These are phyloP conservation scores for Cataglyphis albicans DNA, from an alignment of 2,888 invertebrate species.

Conservation along the genomic window DNA sequence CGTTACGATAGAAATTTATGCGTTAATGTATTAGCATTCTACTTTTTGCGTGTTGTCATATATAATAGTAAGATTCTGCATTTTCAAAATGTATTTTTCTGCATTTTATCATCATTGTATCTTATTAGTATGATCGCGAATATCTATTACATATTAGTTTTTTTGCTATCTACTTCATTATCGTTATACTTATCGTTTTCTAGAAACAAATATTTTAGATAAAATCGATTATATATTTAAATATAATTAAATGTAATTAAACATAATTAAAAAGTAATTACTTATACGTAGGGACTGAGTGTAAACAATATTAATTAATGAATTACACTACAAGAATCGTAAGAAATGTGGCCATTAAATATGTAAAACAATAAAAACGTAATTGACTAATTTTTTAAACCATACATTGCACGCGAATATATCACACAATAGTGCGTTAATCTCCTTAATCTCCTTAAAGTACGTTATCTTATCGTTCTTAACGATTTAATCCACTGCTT, in stretches of 20 bases:
- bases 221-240: neutral
- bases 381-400: constrained; percentile 8
- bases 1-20: constrained; percentile 6
- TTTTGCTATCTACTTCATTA: neutral
- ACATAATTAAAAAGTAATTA: neutral
- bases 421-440: constrained; percentile 28
- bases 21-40: neutral
- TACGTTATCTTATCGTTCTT: constrained; percentile 68
- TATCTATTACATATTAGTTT: neutral
- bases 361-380: neutral
- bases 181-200: neutral
- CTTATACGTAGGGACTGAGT: neutral
- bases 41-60: constrained; percentile 4
- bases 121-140: neutral
- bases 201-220: neutral
- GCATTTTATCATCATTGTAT: neutral
- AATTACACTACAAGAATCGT: neutral
- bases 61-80: neutral
- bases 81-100: neutral
- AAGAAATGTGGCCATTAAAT: neutral
- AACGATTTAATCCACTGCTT: constrained; percentile 37
- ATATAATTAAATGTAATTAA: too few species aligned
- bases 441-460: constrained; percentile 33
- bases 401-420: neutral
- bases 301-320: neutral